Evolutionary conservation across 2,888 invertebrate genomes (phyloP).

Genomic region (Odontocerum albicorne): DNA sequence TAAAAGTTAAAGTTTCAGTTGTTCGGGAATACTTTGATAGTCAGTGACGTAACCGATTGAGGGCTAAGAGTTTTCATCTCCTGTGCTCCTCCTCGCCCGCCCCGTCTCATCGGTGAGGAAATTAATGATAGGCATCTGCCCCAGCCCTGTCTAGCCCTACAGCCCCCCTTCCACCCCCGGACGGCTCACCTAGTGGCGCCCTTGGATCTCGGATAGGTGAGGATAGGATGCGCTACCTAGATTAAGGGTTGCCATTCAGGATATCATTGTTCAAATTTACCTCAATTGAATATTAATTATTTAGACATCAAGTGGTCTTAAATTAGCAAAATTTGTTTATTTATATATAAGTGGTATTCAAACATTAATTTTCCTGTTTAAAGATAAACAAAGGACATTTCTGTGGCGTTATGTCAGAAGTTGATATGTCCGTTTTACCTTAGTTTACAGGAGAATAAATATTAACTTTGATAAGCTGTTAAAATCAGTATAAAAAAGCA

Average conservation of each 20-base stretch:
- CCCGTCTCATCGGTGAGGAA: constrained; percentile 35
- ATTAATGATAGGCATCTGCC: constrained; percentile 38
- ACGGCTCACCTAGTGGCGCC: constrained; percentile 8
- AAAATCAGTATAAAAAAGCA: too few species aligned
- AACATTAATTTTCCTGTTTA: too few species aligned
- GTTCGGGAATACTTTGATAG: not conserved
- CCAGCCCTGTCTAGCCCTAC: constrained; percentile 4
- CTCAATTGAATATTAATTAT: too few species aligned
- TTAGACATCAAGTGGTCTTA: too few species aligned
- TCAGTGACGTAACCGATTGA: constrained; percentile 16
- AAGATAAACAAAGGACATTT: too few species aligned
- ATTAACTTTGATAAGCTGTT: too few species aligned
- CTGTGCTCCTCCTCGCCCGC: constrained; percentile 17
- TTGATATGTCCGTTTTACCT: too few species aligned
- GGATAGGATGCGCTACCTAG: constrained; percentile 9
- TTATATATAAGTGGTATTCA: too few species aligned
- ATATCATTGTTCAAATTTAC: too few species aligned
- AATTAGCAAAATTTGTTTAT: too few species aligned
- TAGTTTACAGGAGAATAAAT: too few species aligned
- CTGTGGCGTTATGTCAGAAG: too few species aligned
- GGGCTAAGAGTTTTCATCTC: constrained; percentile 27
- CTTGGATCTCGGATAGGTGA: constrained; percentile 13
- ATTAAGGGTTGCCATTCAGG: constrained; percentile 5
- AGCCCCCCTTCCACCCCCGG: constrained; percentile 4
- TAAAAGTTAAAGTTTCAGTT: not conserved